A percentile compares a stretch with the other conserved stretches of the same genome.
Evolutionary conservation across 2,888 invertebrate species (phyloP).

Genomic region (Bombylius discolor): DNA sequence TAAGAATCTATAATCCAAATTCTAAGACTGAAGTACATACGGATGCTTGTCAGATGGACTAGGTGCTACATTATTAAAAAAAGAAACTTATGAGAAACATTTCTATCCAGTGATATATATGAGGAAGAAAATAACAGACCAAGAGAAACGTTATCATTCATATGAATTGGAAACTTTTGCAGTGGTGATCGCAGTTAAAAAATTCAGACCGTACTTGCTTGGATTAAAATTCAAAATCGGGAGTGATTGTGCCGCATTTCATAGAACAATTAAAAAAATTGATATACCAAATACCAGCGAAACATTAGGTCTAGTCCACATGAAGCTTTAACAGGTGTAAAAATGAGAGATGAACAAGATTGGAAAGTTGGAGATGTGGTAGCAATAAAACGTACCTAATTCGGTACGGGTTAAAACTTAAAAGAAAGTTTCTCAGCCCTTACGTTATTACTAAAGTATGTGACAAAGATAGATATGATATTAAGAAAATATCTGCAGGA

Average conservation of each 20-base stretch:
- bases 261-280: conserved; percentile 9
- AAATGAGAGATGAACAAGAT: neutral
- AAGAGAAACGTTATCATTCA: neutral
- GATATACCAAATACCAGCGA: neutral
- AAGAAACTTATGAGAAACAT: neutral
- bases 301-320: neutral
- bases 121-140: neutral
- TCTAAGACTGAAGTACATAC: too few species aligned
- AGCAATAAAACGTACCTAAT: neutral
- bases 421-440: neutral
- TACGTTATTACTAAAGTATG: neutral
- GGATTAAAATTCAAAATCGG: neutral
- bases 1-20: neutral
- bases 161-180: neutral
- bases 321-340: neutral
- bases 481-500: neutral
- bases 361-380: neutral
- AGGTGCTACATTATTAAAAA: neutral
- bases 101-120: neutral
- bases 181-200: neutral
- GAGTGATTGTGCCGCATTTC: neutral
- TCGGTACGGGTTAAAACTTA: neutral
- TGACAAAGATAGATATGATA: neutral
- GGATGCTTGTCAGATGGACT: too few species aligned
- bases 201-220: neutral